Base-by-base conservation (phyloP, 2,797 vertebrate genomes). In the Chaunax sp. region DNA sequence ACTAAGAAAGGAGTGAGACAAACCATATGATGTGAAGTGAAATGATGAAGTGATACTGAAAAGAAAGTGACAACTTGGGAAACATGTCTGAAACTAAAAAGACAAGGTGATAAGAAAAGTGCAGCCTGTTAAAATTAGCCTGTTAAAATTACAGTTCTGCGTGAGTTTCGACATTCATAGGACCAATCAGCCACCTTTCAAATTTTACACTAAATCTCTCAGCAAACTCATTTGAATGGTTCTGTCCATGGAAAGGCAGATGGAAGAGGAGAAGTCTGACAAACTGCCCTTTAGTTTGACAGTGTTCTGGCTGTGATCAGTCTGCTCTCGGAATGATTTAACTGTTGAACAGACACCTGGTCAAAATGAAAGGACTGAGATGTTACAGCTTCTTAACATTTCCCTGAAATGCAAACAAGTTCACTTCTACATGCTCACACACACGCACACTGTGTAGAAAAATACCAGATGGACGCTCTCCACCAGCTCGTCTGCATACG, bases 401-500 rank as follows among this genome's bases (percentile, higher is more conserved):
- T 67, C 50, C 33, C 30, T 56, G 59, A 33, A 71, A 80, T 50
- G 49, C 25, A 57, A 51, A 59, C 78, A 90, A 90, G 88, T 85
- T 90, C 85, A 89, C 50, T 75, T 77, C 56, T 81, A 28, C 33
- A 60, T 30, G 54, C 60, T 64, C 30, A 40, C 23, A 57, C 22
- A 25, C 47, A 37, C 19, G 26, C 58, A 69, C 59, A 58, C 49
- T 4, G 53, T 62, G 64, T 55, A 70, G 61, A 46, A 46, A 78
- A 69, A 15, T 65, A 80, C 69, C 92, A 92, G 89, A 93, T 92
- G 91, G 89, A 88, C n/a, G 52, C 85, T 53, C 82, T 78, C 67
- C 85, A 86, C 79, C 80, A 79, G 75, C 81, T 87, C 77, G 64
- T 69, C 61, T 76, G 75, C 85, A 81, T 78, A 73, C 58, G 47